Evolutionary conservation across 2,888 invertebrate genomes (phyloP).

Genomic region (Tricholauxania praeusta): DNA sequence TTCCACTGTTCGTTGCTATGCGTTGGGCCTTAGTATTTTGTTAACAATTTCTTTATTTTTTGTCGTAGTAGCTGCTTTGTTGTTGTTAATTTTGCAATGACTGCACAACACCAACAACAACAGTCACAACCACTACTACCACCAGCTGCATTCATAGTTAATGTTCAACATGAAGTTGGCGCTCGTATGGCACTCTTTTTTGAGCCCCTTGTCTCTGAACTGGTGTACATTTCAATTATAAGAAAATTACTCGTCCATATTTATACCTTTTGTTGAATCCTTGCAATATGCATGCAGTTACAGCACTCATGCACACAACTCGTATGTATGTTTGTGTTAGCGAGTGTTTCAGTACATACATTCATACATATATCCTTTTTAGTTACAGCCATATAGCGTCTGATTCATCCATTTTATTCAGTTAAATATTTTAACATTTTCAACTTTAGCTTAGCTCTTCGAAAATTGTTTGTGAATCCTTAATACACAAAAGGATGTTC

Average conservation of each 20-base stretch:
- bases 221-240: constrained; percentile 36
- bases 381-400: too few species aligned
- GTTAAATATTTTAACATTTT: too few species aligned
- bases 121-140: not conserved
- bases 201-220: not conserved
- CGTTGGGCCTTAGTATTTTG: constrained; percentile 23
- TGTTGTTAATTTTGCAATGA: constrained; percentile 13
- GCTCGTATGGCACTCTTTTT: too few species aligned
- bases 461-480: too few species aligned
- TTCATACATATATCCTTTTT: too few species aligned
- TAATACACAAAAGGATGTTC: too few species aligned
- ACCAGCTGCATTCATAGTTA: not conserved
- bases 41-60: constrained; percentile 43
- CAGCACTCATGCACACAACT: not conserved
- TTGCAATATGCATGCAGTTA: not conserved
- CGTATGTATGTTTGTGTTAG: not conserved
- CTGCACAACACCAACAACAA: constrained; percentile 1
- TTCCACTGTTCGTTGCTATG: not conserved
- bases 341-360: not conserved
- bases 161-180: too few species aligned
- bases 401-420: too few species aligned
- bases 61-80: constrained; percentile 16
- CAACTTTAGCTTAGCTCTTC: too few species aligned
- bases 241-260: constrained; percentile 35
- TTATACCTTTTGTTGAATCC: constrained; percentile 19